Evolutionary conservation across 2,888 invertebrate genomes (phyloP), one percentile per base, ranked within the genome.

Genomic region (Scaptomyza caliginosa): DNA sequence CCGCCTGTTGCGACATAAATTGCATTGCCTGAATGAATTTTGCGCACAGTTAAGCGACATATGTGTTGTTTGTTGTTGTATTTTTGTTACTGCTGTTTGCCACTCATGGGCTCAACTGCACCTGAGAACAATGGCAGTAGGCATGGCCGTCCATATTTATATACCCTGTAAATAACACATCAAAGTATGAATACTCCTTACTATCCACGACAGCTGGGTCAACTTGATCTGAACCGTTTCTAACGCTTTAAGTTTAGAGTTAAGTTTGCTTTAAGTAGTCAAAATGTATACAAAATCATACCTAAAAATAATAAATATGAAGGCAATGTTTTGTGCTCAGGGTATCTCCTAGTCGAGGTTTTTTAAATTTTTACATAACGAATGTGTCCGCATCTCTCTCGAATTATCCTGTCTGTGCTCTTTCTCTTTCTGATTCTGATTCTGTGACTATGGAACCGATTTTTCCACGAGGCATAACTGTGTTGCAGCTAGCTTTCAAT

Each of bases 121-220:
- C 85, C 80, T 81, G 81, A 77, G 81, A 85, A 87, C 86, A 87
- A 74, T 82, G 86, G 69, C 81, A 81, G 78, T 67, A 68, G 85
- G 74, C 68, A 63, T 57, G 43, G 40, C 34, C 21, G 50, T 45
- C 30, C 40, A 62, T 69, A 38, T 56, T 34, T 51, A 34, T 50
- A 34, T 13, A 24, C 24, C 24, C 7, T 16, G 23, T n/a, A n/a
- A n/a, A n/a, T n/a, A n/a, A n/a, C n/a, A n/a, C n/a, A n/a, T n/a
- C n/a, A n/a, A n/a, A n/a, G n/a, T n/a, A n/a, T n/a, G n/a, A n/a
- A n/a, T n/a, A n/a, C n/a, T n/a, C n/a, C n/a, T n/a, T n/a, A n/a
- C n/a, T n/a, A n/a, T n/a, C n/a, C n/a, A n/a, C n/a, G n/a, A n/a
- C n/a, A n/a, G n/a, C n/a, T n/a, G n/a, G n/a, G n/a, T n/a, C n/a